A percentile compares a stretch with the other conserved stretches of the same genome.
phyloP scores from a whole-genome alignment of 2,113 vertebrate species.

The Pteronura brasiliensis region DNA sequence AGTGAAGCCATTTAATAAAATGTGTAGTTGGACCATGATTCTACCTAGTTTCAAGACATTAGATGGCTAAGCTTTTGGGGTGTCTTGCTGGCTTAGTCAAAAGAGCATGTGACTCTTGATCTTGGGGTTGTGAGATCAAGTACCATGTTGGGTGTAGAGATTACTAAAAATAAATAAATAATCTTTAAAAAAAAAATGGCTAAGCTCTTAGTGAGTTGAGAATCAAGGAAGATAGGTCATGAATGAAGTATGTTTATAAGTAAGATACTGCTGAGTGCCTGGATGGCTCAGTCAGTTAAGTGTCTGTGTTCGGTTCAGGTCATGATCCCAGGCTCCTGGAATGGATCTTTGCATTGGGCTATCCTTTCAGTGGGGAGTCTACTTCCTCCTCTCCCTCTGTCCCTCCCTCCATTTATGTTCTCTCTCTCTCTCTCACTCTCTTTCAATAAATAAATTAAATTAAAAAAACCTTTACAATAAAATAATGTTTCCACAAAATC shows the following conservation, averaged over 20 bases:
- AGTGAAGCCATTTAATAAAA: background rate
- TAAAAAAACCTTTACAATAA: background rate
- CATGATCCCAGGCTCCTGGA: no score
- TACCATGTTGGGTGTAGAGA: background rate
- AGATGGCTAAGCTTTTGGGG: background rate
- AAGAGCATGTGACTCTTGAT: background rate
- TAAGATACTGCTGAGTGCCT: background rate
- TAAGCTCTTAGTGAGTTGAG: background rate
- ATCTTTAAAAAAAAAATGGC: background rate
- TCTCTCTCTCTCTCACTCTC: no score
- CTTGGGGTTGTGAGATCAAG: background rate
- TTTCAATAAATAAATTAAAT: no score
- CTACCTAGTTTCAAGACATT: background rate
- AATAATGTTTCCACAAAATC: background rate
- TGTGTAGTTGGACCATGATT: rapidly evolving
- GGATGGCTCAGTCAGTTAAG: no score
- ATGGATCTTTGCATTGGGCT: no score
- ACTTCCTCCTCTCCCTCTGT: no score
- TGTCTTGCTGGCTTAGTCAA: background rate
- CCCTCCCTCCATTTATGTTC: no score
- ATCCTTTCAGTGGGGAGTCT: no score
- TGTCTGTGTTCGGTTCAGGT: no score
- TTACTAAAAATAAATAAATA: background rate
- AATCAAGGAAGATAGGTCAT: background rate
- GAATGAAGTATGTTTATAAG: background rate